Evolutionary conservation across 2,888 invertebrate genomes (phyloP).

Genomic region (Rhimphoctona megacephalus): DNA sequence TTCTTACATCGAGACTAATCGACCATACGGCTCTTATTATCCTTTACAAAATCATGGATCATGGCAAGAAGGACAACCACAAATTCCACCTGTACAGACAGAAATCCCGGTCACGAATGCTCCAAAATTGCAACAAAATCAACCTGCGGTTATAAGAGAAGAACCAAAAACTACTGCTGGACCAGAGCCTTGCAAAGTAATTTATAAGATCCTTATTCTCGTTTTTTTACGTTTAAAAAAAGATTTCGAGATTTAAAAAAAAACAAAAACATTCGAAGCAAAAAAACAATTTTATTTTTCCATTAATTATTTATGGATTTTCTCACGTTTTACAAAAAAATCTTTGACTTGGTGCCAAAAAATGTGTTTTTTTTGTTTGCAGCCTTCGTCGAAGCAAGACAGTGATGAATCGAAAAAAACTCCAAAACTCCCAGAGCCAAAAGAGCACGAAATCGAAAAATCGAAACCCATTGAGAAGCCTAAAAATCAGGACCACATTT

Average conservation of each 20-base stretch:
- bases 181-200: conserved; percentile 67
- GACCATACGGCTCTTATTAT: conserved; percentile 76
- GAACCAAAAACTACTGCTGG: conserved; percentile 60
- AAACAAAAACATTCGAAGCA: background rate
- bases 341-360: no score
- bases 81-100: conserved; percentile 52
- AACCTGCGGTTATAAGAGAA: conserved; percentile 47
- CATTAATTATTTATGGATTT: background rate
- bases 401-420: conserved; percentile 33
- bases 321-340: background rate
- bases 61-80: conserved; percentile 78
- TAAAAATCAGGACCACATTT: conserved; percentile 41
- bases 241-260: background rate
- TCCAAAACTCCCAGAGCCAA: conserved; percentile 43
- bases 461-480: conserved; percentile 22
- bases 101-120: conserved; percentile 60
- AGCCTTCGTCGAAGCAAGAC: conserved; percentile 52
- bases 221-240: background rate
- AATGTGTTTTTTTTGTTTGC: background rate
- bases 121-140: conserved; percentile 59
- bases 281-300: background rate
- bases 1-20: conserved; percentile 72
- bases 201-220: background rate
- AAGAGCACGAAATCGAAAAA: conserved; percentile 65
- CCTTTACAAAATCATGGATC: conserved; percentile 73